These are phyloP conservation scores for Allophyes oxyacanthae DNA, from an alignment of 2,888 invertebrate genomes.

Conservation along the genomic window DNA sequence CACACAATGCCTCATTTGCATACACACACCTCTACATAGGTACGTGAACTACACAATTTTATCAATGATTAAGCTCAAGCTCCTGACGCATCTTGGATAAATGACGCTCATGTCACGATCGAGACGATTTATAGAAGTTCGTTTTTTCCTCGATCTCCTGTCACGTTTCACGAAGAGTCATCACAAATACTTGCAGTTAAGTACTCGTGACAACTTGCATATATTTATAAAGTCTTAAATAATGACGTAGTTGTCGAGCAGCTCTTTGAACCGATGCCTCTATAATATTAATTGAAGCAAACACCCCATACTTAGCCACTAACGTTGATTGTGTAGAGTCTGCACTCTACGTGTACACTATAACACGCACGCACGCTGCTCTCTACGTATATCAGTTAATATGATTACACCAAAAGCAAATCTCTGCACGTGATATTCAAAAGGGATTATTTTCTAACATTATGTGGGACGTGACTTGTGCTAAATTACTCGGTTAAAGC, in stretches of 20 bases:
- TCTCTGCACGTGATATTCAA: constrained; percentile 53
- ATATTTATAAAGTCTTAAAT: constrained; percentile 8
- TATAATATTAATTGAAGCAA: constrained; percentile 67
- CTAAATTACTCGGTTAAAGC: constrained; percentile 51
- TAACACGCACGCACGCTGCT: constrained; percentile 17
- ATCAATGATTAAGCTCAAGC: constrained; percentile 60
- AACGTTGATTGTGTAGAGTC: constrained; percentile 67
- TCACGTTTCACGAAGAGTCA: constrained; percentile 16
- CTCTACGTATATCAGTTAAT: constrained; percentile 28
- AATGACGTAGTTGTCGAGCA: constrained; percentile 16
- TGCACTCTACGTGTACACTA: constrained; percentile 53
- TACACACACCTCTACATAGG: constrained; percentile 54
- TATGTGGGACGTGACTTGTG: constrained; percentile 62
- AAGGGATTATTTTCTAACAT: constrained; percentile 65
- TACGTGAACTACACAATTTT: constrained; percentile 61
- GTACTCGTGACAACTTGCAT: background rate
- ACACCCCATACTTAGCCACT: constrained; percentile 65
- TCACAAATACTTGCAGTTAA: background rate
- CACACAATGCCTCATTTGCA: constrained; percentile 73
- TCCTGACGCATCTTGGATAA: constrained; percentile 58
- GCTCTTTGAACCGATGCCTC: constrained; percentile 54
- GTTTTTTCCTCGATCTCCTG: constrained; percentile 19
- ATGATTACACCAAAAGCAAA: constrained; percentile 50
- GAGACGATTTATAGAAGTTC: constrained; percentile 35
- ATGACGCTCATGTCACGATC: constrained; percentile 31